Evolutionary conservation across 1,140 invertebrate genomes (phyloP).

Genomic region (Lepidostoma basale): DNA sequence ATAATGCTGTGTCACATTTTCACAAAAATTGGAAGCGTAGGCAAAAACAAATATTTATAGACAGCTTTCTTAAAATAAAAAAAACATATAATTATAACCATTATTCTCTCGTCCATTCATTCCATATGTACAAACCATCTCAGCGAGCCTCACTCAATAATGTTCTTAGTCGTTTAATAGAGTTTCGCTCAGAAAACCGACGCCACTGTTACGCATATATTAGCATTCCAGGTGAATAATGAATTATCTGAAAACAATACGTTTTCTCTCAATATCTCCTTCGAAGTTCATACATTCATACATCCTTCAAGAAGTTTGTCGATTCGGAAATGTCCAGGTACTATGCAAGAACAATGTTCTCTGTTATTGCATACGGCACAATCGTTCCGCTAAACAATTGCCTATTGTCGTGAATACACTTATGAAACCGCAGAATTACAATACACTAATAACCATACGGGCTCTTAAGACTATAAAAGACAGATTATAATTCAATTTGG

Average conservation of each 20-base stretch:
- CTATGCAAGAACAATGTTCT: neutral
- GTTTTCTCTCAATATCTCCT: slow-evolving; percentile 3
- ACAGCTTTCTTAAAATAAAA: too few relatives aligned
- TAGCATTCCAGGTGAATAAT: neutral
- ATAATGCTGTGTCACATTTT: too few relatives aligned
- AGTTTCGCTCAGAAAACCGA: neutral
- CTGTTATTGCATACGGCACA: too few relatives aligned
- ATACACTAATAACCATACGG: neutral
- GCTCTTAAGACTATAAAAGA: slow-evolving; percentile 2
- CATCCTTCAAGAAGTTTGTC: slow-evolving; percentile 26
- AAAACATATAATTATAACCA: too few relatives aligned
- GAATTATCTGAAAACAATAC: slow-evolving; percentile 12
- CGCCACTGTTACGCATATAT: neutral
- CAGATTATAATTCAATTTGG: too few relatives aligned
- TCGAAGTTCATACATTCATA: neutral
- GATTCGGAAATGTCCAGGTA: neutral
- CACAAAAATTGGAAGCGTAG: too few relatives aligned
- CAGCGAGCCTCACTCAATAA: too few relatives aligned
- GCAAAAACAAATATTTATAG: too few relatives aligned
- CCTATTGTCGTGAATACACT: slow-evolving; percentile 27
- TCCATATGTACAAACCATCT: too few relatives aligned
- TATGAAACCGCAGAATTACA: neutral
- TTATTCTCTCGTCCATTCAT: too few relatives aligned
- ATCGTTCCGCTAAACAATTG: slow-evolving; percentile 22
- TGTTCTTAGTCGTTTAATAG: too few relatives aligned